These are phyloP conservation scores for Botia almorhae DNA, from an alignment of 2,797 vertebrate species.

Conservation along the genomic window DNA sequence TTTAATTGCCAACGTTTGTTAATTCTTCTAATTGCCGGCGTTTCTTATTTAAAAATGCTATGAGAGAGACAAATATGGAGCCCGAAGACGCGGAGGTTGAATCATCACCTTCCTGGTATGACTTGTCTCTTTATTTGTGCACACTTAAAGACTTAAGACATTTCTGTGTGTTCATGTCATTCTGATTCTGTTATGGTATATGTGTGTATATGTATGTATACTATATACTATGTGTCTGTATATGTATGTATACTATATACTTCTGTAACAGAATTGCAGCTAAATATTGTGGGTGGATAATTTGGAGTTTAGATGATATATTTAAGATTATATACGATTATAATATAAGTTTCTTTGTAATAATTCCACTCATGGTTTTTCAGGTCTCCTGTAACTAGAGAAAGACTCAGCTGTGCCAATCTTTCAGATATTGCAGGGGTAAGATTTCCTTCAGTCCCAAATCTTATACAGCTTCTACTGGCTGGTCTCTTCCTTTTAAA, in stretches of 20 bases:
- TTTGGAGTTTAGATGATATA: background rate
- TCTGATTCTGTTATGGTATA: background rate
- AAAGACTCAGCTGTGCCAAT: conserved; percentile 60
- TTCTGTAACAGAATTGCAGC: background rate
- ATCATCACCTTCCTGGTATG: conserved; percentile 77
- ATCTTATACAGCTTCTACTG: conserved; percentile 8
- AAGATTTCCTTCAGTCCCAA: conserved; percentile 50
- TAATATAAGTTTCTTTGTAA: background rate
- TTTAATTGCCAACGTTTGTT: background rate
- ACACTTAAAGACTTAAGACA: background rate
- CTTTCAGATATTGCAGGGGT: conserved; percentile 77
- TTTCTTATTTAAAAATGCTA: conserved; percentile 61
- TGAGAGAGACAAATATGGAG: conserved; percentile 74
- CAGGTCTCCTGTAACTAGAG: conserved; percentile 67
- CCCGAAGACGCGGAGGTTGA: conserved; percentile 70
- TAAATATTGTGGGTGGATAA: background rate
- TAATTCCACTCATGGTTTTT: conserved; percentile 15
- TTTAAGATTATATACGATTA: background rate
- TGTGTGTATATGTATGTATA: too few relatives aligned
- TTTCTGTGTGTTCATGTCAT: background rate
- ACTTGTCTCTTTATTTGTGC: background rate
- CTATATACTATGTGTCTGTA: too few relatives aligned
- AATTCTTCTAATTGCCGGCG: background rate
- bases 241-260: too few relatives aligned
- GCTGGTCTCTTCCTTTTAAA: conserved; percentile 45